These are phyloP conservation scores for Parus major DNA, from an alignment of 2,113 vertebrate genomes.

Conservation along the genomic window DNA sequence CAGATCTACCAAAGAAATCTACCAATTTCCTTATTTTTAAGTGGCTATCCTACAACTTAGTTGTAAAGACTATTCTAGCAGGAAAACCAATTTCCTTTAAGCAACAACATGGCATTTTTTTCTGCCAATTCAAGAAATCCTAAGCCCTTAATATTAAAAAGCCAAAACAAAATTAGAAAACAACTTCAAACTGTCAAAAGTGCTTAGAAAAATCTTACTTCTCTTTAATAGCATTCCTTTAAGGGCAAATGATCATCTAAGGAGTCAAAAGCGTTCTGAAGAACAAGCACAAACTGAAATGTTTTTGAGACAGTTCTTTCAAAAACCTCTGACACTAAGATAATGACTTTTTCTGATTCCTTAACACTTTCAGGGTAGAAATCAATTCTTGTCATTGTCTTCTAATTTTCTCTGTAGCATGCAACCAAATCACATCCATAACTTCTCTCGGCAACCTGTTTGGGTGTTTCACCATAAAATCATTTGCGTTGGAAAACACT, in stretches of 20 bases:
- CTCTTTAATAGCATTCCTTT: neutral
- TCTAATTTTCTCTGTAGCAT: neutral
- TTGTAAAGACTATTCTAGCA: neutral
- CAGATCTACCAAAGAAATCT: neutral
- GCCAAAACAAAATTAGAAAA: neutral
- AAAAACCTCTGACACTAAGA: neutral
- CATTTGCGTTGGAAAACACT: neutral
- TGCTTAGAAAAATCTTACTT: neutral
- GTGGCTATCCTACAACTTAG: neutral
- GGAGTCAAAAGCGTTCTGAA: neutral
- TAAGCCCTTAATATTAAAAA: neutral
- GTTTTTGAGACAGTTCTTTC: neutral
- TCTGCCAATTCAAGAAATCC: neutral
- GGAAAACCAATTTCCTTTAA: neutral
- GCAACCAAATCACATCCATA: neutral
- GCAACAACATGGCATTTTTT: neutral
- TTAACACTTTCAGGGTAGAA: neutral
- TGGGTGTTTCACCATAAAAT: neutral
- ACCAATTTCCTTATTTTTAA: neutral
- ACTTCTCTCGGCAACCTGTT: neutral
- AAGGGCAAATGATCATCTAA: neutral
- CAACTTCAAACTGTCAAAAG: neutral
- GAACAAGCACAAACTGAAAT: neutral
- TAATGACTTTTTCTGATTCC: neutral
- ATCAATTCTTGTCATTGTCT: neutral